phyloP scores from a whole-genome alignment of 2,113 vertebrate species.

The Microtus ochrogaster region DNA sequence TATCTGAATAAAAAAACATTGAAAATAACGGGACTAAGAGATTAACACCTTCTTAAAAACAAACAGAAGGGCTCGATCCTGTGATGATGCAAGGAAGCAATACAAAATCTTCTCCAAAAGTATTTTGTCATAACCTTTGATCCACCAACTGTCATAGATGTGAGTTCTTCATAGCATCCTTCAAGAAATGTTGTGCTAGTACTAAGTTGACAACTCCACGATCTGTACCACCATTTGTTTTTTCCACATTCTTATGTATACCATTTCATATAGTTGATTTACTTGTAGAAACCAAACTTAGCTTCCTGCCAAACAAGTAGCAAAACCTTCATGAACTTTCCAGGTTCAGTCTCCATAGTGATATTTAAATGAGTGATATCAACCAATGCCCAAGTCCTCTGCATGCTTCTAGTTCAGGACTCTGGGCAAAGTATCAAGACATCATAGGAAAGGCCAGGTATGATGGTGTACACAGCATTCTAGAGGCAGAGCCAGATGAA shows the following conservation, averaged over 20 bases:
- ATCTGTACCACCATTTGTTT: background rate
- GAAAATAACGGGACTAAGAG: background rate
- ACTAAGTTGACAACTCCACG: background rate
- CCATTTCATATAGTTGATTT: no score
- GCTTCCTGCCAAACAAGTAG: background rate
- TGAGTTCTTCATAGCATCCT: background rate
- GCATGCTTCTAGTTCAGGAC: background rate
- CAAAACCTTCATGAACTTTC: background rate
- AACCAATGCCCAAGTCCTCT: background rate
- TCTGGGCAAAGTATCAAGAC: background rate
- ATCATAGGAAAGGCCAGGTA: background rate
- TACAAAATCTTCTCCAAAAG: background rate
- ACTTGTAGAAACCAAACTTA: background rate
- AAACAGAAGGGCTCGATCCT: background rate
- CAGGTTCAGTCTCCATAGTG: background rate
- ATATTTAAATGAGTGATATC: background rate
- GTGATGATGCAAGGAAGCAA: background rate
- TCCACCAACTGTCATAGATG: background rate
- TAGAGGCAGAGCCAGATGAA: background rate
- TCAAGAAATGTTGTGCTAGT: background rate
- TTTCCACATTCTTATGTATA: background rate
- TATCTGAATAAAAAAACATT: background rate
- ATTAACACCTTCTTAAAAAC: background rate
- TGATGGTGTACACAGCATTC: background rate
- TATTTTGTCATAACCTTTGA: background rate